Base-by-base conservation (phyloP, 2,797 vertebrate genomes). In the Pachyuromys duprasi region DNA sequence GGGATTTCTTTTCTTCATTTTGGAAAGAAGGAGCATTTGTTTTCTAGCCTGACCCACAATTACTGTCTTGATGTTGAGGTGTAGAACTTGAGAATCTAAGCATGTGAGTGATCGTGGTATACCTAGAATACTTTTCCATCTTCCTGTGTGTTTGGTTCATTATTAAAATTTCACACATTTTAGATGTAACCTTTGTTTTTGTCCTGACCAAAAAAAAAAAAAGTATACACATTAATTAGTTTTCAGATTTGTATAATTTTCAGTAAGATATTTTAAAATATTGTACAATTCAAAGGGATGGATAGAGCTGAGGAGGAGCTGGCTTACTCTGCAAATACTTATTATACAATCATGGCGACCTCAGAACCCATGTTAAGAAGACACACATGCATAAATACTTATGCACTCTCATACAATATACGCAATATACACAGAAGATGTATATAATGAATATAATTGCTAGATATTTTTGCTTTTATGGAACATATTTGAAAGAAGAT, bases 201-300 rank as follows among this genome's bases (percentile, higher is more conserved):
- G 60, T 87, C 24, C n/a, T 63, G 22, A 62, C 31, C 11, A 90
- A 49, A 49, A 49, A 49, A 49, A 45, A 45, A 49, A 87, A 93
- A 53, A 89, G 36, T 82, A 1, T 91, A 4, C 79, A 55, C n/a
- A 70, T 84, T 88, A 97, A 53, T 79, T 90, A 93, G 45, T 87
- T 96, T 60, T 49, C 18, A 94, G 49, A 6, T 93, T 9, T 89
- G 53, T 91, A 69, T 94, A 42, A 90, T 94, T 96, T 97, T 28
- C 60, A 76, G 67, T 91, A 93, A 42, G 17, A 91, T n/a, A 91
- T 49, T 90, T 20, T 63, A 67, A 94, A 94, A 79, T 6, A 90
- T 90, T 96, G 39, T 63, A n/a, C 76, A 78, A 90, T 15, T 57
- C 36, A 89, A 86, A 88, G 91, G 62, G 62, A 18, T n/a, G 60